A percentile compares a stretch with the other conserved stretches of the same genome.
Conservation (phyloP, 2,113 vertebrate species). For the Cavia porcellus region DNA sequence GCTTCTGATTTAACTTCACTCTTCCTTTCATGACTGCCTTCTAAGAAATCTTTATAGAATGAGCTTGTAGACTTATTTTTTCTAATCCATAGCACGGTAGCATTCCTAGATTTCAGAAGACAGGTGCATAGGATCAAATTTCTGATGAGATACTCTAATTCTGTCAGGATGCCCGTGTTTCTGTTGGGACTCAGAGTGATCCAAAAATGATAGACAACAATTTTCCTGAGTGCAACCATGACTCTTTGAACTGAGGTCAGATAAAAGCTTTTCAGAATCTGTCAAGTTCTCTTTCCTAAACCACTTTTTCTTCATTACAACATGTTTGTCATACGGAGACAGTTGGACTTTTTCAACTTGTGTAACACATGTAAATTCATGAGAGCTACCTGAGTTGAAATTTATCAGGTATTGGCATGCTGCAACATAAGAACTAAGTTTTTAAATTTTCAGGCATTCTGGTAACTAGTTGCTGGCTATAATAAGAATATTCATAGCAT, state of each 20-base stretch:
- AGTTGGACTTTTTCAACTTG: neutral
- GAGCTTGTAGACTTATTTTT: neutral
- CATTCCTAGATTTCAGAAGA: conserved; percentile 11
- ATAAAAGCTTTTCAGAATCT: conserved; percentile 13
- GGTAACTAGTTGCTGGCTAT: neutral
- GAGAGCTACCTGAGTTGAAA: neutral
- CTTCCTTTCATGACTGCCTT: neutral
- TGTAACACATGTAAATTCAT: neutral
- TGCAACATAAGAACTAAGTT: neutral
- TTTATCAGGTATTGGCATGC: neutral
- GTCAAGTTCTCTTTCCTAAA: neutral
- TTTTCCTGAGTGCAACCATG: conserved; percentile 12
- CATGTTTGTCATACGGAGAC: neutral
- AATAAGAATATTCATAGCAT: neutral
- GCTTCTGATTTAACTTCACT: conserved; percentile 46
- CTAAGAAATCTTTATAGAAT: neutral
- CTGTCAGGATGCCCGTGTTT: neutral
- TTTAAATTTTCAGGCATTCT: conserved; percentile 20
- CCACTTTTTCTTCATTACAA: neutral
- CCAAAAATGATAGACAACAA: neutral
- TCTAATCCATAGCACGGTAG: neutral
- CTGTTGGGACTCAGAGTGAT: neutral
- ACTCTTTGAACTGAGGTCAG: neutral
- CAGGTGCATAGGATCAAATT: neutral
- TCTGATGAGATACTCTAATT: neutral